Percentiles rank a stretch among this genome's conserved stretches.
Evolutionary conservation across 2,888 invertebrate genomes (phyloP).

Genomic region (Diaprepes abbreviatus): DNA sequence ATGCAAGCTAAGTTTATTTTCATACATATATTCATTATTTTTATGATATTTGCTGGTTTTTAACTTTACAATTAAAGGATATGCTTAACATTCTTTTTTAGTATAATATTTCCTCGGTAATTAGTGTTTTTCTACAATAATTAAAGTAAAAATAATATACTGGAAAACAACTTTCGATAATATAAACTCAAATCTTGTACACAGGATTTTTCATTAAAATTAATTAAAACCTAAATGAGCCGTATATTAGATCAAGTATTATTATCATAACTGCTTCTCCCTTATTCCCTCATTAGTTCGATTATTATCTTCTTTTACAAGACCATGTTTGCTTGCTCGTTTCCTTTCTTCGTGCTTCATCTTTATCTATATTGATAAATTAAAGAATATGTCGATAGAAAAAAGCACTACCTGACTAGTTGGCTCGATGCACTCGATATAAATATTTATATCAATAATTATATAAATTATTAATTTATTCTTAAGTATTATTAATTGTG

Average conservation of each 20-base stretch:
- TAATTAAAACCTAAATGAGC: constrained; percentile 47
- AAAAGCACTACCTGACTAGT: constrained; percentile 28
- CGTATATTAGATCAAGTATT: constrained; percentile 40
- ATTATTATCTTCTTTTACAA: constrained; percentile 43
- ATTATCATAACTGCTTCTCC: constrained; percentile 47
- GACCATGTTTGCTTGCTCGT: constrained; percentile 43
- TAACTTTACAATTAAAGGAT: no score
- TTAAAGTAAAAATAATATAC: neutral
- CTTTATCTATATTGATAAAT: constrained; percentile 45
- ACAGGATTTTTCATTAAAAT: constrained; percentile 38
- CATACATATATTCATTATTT: no score
- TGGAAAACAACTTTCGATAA: neutral
- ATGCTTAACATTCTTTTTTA: no score
- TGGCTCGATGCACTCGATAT: neutral
- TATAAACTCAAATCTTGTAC: neutral
- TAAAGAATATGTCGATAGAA: constrained; percentile 32
- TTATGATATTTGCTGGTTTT: no score
- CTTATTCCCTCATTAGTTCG: constrained; percentile 47
- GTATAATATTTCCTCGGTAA: no score
- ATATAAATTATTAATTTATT: constrained; percentile 1
- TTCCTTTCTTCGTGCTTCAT: constrained; percentile 38
- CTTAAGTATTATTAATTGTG: neutral
- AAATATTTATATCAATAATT: constrained; percentile 6
- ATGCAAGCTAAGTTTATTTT: no score
- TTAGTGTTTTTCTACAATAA: no score